Evolutionary conservation across 2,113 vertebrate species (phyloP).

Genomic region (Turnix velox): DNA sequence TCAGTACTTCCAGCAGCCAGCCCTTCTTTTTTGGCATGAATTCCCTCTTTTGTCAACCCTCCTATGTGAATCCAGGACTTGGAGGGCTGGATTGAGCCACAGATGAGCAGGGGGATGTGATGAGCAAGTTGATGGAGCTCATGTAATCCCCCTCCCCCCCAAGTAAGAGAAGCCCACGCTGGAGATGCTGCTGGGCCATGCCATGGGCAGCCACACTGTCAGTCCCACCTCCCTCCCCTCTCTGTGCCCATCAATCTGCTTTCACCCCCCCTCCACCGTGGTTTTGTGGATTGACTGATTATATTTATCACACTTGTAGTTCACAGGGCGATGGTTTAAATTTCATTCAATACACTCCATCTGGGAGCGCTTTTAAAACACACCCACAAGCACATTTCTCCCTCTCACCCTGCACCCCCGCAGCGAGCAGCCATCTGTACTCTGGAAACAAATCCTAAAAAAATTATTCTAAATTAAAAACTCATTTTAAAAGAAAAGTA

Average conservation of each 20-base stretch:
- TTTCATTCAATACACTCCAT: slow-evolving; percentile 74
- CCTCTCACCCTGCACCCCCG: slow-evolving; percentile 59
- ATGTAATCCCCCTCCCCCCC: not conserved
- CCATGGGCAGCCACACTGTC: fast-evolving
- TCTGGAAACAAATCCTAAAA: slow-evolving; percentile 67
- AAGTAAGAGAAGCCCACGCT: fast-evolving
- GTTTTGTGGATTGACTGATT: slow-evolving; percentile 51
- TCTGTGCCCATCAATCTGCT: not conserved
- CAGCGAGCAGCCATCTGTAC: slow-evolving; percentile 66
- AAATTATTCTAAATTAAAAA: slow-evolving; percentile 78
- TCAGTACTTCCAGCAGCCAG: not conserved
- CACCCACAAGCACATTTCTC: slow-evolving; percentile 65
- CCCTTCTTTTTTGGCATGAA: not conserved
- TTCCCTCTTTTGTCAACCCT: not conserved
- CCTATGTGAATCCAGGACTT: not conserved
- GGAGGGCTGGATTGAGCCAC: not conserved
- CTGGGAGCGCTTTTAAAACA: slow-evolving; percentile 66
- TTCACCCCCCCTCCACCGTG: not conserved
- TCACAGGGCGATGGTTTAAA: slow-evolving; percentile 70
- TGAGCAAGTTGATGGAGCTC: fast-evolving
- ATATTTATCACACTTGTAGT: slow-evolving; percentile 59
- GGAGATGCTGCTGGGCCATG: not conserved
- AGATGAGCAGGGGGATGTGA: not conserved
- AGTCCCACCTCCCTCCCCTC: not conserved
- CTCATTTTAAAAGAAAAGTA: slow-evolving; percentile 76